Evolutionary conservation across 2,113 vertebrate species (phyloP).

Genomic region (Elanoides forficatus): DNA sequence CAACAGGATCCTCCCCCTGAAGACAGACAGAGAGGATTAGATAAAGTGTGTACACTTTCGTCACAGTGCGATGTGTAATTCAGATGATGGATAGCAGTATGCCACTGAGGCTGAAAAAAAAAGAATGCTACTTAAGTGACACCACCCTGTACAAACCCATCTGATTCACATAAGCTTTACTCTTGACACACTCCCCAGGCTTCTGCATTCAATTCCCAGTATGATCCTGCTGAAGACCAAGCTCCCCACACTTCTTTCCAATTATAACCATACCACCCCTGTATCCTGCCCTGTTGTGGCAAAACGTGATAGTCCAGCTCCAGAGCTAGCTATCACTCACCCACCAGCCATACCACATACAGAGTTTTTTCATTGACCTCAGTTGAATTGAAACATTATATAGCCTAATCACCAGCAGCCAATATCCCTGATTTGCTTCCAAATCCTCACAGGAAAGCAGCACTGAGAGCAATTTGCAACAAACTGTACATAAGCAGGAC

Average conservation of each 20-base stretch:
- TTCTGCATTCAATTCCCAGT: not conserved
- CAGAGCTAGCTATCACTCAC: not conserved
- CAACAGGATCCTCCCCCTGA: not conserved
- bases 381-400: not conserved
- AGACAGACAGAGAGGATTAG: not conserved
- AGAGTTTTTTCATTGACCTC: not conserved
- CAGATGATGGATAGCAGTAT: not conserved
- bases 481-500: not conserved
- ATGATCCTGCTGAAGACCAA: rapidly evolving
- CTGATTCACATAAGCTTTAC: rapidly evolving
- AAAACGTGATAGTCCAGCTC: not conserved
- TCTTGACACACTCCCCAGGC: not conserved
- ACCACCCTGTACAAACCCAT: rapidly evolving
- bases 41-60: not conserved
- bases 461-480: not conserved
- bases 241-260: not conserved
- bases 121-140: not conserved
- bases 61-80: not conserved
- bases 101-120: not conserved
- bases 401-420: not conserved
- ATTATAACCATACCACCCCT: rapidly evolving
- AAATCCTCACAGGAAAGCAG: not conserved
- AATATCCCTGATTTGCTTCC: not conserved
- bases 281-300: not conserved
- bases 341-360: not conserved